Evolutionary conservation across 2,113 vertebrate genomes (phyloP).

Genomic region (Limnothrissa miodon): DNA sequence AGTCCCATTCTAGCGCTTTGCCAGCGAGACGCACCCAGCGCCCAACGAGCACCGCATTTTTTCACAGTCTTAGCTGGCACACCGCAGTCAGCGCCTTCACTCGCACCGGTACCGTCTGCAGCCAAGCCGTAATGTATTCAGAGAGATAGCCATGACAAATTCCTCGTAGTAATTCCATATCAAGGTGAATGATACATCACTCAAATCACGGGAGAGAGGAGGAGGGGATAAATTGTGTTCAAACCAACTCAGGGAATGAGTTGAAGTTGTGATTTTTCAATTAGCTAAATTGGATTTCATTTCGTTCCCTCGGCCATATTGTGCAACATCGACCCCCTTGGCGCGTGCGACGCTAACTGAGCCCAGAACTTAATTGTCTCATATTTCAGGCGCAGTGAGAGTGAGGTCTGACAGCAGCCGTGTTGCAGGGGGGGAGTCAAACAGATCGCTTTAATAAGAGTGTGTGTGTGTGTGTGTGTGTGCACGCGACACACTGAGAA

Average conservation of each 20-base stretch:
- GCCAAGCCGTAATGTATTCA: not conserved
- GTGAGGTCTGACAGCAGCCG: not conserved
- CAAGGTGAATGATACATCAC: not conserved
- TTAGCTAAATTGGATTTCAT: slow-evolving; percentile 12
- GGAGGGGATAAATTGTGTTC: not conserved
- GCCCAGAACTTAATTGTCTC: slow-evolving; percentile 3
- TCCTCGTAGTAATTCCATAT: not conserved
- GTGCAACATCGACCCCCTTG: not conserved
- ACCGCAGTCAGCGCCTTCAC: not conserved
- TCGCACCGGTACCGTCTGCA: not conserved
- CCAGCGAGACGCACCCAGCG: not conserved
- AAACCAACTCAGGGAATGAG: not conserved
- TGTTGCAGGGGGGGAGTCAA: not conserved
- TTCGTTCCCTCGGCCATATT: not conserved
- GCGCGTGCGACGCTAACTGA: not conserved
- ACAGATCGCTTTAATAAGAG: not conserved
- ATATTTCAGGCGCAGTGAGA: not conserved
- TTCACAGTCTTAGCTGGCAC: not conserved
- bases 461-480: not conserved
- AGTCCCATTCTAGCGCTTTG: not conserved
- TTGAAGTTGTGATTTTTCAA: slow-evolving; percentile 10
- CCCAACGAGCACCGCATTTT: too few species aligned
- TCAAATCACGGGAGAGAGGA: not conserved
- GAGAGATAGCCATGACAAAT: not conserved
- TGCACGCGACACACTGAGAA: not conserved